Base-by-base conservation (phyloP, 2,113 vertebrate species). In the Eudyptes chrysolophus region DNA sequence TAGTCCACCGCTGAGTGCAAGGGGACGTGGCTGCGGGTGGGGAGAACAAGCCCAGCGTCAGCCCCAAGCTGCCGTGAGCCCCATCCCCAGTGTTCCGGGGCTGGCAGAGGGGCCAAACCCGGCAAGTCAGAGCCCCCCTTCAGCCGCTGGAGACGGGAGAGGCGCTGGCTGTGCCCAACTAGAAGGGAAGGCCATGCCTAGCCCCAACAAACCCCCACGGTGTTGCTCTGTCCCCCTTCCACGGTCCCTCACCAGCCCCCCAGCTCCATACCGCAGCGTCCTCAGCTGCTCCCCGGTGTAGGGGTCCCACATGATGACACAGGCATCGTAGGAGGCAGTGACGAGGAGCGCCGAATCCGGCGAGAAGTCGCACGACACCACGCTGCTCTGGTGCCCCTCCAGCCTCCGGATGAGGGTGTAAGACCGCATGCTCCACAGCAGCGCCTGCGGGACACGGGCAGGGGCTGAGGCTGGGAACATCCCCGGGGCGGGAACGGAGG, bases 231-330 rank as follows among this genome's bases (percentile, higher is more conserved):
- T 9, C 19, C 34, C 61, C 49, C 7, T 27, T 3, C 34, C 46
- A 5, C 0, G 0, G 42, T 32, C 32, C 40, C 32, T 55, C 40
- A 36, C 21, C 3, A 1, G 2, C 71, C 11, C 22, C 25, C 36
- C 5, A 0, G 14, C 52, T 30, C 70, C 49, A 7, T 98, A 99
- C 99, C 98, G 97, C 75, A 99, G 97, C 0, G 98, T 94, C 97
- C 99, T 95, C 98, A 99, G 98, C 80, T 98, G 98, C 97, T 99
- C 98, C 14, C 99, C 99, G 0, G 99, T 99, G 98, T 99, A 99
- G 38, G 99, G 99, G 96, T 99, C 99, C 99, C 99, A 99, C 94
- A 99, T 98, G 97, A 99, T 99, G 92, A 99, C 98, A 25, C 98
- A 99, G 98, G 99, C 98, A 0, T 99, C 98, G 0, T 99, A 99